Base-by-base conservation (phyloP, 2,888 invertebrate species). In the Drosophila sordidapex region DNA sequence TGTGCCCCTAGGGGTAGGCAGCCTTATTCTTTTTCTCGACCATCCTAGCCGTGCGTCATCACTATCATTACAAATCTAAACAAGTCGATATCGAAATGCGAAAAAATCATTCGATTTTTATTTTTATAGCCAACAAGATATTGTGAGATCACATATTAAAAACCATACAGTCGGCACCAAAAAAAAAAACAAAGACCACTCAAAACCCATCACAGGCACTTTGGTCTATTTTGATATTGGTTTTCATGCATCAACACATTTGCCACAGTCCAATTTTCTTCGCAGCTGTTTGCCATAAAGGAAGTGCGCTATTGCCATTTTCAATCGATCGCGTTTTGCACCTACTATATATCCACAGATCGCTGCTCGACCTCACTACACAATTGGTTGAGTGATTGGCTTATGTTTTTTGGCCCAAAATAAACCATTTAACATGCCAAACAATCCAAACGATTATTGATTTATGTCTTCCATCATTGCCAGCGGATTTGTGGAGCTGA, bases 221-320 rank as follows among this genome's bases (percentile, higher is more conserved):
- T 31, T 40, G 57, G 54, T 70, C 69, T 77, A 74, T 82, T 84
- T 82, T 59, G 63, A 77, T 73, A 70, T 73, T 75, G 57, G 73
- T 59, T 78, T 74, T 36, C 54, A 76, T 75, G 62, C 74, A 74
- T 87, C 83, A 82, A 77, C 81, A 76, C 87, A 70, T 74, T 57
- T 25, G 70, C 65, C 59, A 64, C 40, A 65, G 49, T 54, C 49
- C 48, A 71, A 74, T 76, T 74, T 49, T 64, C 51, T 68, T 70
- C 75, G 53, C 86, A 81, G 77, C 82, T 87, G 86, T 78, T 78
- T 36, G 76, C 78, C 82, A 88, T 88, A 77, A 77, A 77, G 86
- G 86, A 86, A 87, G 81, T 88, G 88, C 70, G 61, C 73, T 73
- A 71, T 85, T 70, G 75, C 71, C 66, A 75, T 63, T 76, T 25